Base-by-base conservation (phyloP, 37 sponge, comb jelly and placozoan genomes). In the Aphrocallistes beatrix region DNA sequence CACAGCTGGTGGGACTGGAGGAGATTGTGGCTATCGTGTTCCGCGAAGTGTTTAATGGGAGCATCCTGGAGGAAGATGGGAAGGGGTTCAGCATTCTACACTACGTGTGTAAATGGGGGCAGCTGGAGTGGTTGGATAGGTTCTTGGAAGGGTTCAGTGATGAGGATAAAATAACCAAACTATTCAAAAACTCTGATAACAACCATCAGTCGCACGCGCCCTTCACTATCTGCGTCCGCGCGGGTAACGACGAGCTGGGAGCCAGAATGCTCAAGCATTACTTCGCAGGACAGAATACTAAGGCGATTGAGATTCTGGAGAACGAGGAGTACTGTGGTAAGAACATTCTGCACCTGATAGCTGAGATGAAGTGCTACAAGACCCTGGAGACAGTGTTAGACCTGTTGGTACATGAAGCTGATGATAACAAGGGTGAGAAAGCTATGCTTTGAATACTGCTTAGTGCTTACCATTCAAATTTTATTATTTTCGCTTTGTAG, bases 121-220 rank as follows among this genome's bases (percentile, higher is more conserved):
- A 60, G 75, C 34, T 60, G 75, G 75, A 60, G 75, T 60, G 75
- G 75, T 19, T 60, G 34, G 75, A 60, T 30, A 60, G 75, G 75
- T 60, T 60, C 75, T 30, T 60, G 75, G 75, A 60, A 6, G 75
- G n/a, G 25, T 60, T 19, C 34, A 60, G 34, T 13, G 75, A 60
- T 3, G 8, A 3, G 8, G 75, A 60, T 3, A 60, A 60, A 28
- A 21, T 60, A 21, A 60, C 21, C 10, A 60, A 60, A 60, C 34
- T 60, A 1, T 60, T 60, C 75, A 60, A 60, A 13, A 60, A 60
- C 34, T 60, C 75, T 13, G 75, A 60, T 3, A 60, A 19, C 34
- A 60, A 60, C 75, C 75, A 19, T 3, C 28, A 60, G 34, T 3
- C 75, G 3, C 34, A 25, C 34, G 10, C 75, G 6, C 75, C 75